Evolutionary conservation across 2,113 vertebrate genomes (phyloP), one percentile per base, ranked within the genome.

Genomic region (Dasypus novemcinctus): DNA sequence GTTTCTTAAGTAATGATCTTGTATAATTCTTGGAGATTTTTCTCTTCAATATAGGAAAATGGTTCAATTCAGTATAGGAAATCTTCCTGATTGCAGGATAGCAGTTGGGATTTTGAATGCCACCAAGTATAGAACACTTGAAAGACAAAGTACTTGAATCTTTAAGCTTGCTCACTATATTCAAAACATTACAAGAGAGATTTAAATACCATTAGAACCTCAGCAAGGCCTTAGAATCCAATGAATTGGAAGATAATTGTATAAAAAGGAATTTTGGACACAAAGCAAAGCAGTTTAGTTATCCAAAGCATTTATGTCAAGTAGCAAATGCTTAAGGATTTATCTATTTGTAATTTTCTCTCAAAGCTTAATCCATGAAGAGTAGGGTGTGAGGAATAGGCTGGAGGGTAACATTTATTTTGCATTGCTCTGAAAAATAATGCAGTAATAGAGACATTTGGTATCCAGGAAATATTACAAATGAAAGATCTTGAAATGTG

Each of bases 401-500:
- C 15, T 57, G 12, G 38, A 75, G 27, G 27, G n/a, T 90, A 74
- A 63, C 10, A 14, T 85, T 61, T 59, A 74, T 72, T 95, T 91
- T 85, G 23, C 87, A 84, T 80, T 95, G 23, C 31, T 93, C 69
- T 93, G 76, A 87, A 59, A 93, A 21, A 4, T 23, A 85, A 33
- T 90, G 9, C 20, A 91, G 6, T 91, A 88, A 68, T 83, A 17
- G 63, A 82, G 31, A 75, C 83, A 91, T n/a, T 36, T 36, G 4
- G 11, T 71, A 20, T 88, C 87, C 54, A 75, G 76, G 36, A 87
- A 92, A 79, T 89, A 25, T 91, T 87, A 57, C 94, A 88, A 95
- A 81, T 78, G 31, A 97, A 96, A 97, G 93, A 82, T 93, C 71
- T 76, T 92, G 21, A 93, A 84, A 87, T 74, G 52, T 25, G n/a